Evolutionary conservation across 2,797 vertebrate species (phyloP).

Genomic region (Fistularia commersonii): DNA sequence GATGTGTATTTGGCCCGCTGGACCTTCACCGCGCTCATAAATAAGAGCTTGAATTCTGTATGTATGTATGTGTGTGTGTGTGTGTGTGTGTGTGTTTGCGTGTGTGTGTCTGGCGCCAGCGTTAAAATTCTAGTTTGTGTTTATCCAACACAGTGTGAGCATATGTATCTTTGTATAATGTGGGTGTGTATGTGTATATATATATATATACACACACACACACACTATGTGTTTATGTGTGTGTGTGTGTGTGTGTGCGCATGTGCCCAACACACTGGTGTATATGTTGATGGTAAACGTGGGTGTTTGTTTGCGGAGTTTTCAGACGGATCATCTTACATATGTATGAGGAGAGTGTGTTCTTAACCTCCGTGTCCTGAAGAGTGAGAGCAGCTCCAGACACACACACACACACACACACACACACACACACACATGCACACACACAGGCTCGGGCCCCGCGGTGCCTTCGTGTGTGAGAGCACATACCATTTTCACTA

Average conservation of each 20-base stretch:
- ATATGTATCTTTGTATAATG: constrained; percentile 23
- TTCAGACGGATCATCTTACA: constrained; percentile 54
- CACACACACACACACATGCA: constrained; percentile 5
- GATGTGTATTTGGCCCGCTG: constrained; percentile 61
- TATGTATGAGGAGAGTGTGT: constrained; percentile 51
- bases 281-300: constrained; percentile 34
- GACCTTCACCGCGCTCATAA: constrained; percentile 50
- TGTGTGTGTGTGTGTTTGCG: constrained; percentile 19
- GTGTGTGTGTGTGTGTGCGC: constrained; percentile 19
- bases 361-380: constrained; percentile 37
- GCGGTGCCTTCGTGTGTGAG: neutral
- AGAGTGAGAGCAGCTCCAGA: neutral
- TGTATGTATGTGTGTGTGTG: constrained; percentile 20
- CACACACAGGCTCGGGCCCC: constrained; percentile 7
- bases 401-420: neutral
- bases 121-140: constrained; percentile 47
- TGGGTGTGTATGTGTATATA: constrained; percentile 27
- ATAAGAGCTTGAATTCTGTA: constrained; percentile 55
- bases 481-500: constrained; percentile 4
- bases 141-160: constrained; percentile 32
- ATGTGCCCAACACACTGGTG: constrained; percentile 11
- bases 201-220: neutral
- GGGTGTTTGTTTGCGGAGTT: constrained; percentile 37
- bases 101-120: constrained; percentile 16
- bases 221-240: too few species aligned